Conservation (phyloP, 2,888 invertebrate genomes). For the Tenthredo amoena region DNA sequence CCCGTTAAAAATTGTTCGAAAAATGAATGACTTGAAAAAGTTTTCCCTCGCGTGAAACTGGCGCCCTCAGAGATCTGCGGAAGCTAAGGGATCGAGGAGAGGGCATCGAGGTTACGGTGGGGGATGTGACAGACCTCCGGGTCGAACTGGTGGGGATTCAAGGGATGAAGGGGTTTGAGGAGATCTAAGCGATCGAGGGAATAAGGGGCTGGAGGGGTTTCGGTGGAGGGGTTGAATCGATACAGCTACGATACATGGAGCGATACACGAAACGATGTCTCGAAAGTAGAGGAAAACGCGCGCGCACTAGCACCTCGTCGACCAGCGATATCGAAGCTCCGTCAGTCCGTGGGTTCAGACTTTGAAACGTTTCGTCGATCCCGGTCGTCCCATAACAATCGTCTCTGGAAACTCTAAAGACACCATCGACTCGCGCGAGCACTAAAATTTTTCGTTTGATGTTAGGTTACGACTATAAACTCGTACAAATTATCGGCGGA, state of each 20-base stretch:
- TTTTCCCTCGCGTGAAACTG: conserved; percentile 66
- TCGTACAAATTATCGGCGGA: neutral
- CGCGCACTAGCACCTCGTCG: conserved; percentile 55
- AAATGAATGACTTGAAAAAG: conserved; percentile 54
- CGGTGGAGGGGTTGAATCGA: conserved; percentile 73
- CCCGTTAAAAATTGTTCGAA: neutral
- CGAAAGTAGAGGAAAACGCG: conserved; percentile 73
- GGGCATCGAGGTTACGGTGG: neutral
- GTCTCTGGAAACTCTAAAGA: neutral
- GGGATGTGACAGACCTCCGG: neutral
- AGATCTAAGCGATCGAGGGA: neutral
- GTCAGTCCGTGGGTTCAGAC: conserved; percentile 32
- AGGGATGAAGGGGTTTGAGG: conserved; percentile 34
- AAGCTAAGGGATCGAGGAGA: conserved; percentile 29
- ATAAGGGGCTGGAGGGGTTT: conserved; percentile 13
- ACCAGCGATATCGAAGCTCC: conserved; percentile 37
- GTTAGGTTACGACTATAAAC: neutral
- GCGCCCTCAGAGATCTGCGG: conserved; percentile 56
- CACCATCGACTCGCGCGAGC: neutral
- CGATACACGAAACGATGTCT: conserved; percentile 67
- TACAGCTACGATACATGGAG: conserved; percentile 76
- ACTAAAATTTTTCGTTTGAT: neutral
- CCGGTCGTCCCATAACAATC: neutral
- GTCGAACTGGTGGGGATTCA: conserved; percentile 11
- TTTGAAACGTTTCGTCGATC: conserved; percentile 16